Percentiles rank a stretch among this genome's conserved stretches.
Conservation (phyloP, 2,797 vertebrate species). For the Aselliscus stoliczkanus region DNA sequence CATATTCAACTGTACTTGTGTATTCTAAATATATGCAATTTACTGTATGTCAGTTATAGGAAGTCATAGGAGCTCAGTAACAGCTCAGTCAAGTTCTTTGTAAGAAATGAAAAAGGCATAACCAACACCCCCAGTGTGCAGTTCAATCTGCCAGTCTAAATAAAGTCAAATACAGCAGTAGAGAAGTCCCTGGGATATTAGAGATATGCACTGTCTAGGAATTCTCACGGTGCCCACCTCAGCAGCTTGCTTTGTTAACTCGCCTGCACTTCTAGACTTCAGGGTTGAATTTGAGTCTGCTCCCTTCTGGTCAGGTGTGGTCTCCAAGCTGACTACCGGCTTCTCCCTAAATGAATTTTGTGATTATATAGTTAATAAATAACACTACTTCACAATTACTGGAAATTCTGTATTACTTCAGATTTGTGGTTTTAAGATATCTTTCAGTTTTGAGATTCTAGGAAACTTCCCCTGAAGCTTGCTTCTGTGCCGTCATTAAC, state of each 20-base stretch:
- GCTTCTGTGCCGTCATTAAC: neutral
- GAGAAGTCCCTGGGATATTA: neutral
- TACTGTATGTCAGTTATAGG: neutral
- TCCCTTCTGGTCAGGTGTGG: neutral
- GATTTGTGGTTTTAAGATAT: neutral
- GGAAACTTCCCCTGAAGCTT: neutral
- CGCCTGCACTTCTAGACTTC: neutral
- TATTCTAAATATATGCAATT: neutral
- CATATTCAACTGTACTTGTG: neutral
- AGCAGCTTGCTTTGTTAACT: neutral
- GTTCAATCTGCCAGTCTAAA: neutral
- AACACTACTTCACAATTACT: neutral
- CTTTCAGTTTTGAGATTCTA: neutral
- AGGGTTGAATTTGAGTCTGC: neutral
- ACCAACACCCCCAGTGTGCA: neutral
- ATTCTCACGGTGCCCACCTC: neutral
- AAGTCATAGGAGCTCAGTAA: neutral
- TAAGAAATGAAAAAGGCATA: neutral
- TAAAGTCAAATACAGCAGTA: neutral
- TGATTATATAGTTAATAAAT: neutral
- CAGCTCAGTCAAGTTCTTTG: neutral
- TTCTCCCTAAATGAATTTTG: conserved; percentile 54
- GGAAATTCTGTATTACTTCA: neutral
- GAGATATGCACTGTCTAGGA: rapidly evolving
- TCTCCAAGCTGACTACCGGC: neutral